Percentiles rank a stretch among this genome's conserved stretches.
Evolutionary conservation across 2,888 invertebrate species (phyloP).

Genomic region (Andrena praecox): DNA sequence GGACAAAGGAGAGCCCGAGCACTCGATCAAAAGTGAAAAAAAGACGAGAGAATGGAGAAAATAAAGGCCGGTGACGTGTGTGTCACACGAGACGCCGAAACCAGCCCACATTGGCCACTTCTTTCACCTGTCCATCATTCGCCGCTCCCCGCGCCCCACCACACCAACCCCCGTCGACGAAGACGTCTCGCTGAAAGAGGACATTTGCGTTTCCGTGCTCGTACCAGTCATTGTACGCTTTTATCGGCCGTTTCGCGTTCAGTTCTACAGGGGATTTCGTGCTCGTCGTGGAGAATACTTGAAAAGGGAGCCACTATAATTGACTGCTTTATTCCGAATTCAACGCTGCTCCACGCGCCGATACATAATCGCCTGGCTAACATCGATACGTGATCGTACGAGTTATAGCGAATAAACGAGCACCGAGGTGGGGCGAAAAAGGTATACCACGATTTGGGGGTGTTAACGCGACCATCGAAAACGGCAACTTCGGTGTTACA

Average conservation of each 20-base stretch:
- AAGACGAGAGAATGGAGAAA: slow-evolving; percentile 76
- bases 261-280: slow-evolving; percentile 59
- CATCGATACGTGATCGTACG: slow-evolving; percentile 27
- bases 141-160: slow-evolving; percentile 43
- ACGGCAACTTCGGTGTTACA: no score
- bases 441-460: no score
- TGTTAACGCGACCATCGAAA: no score
- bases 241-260: slow-evolving; percentile 69
- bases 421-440: no score
- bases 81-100: slow-evolving; percentile 84
- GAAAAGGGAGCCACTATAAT: slow-evolving; percentile 58
- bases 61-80: slow-evolving; percentile 80
- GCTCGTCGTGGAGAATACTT: slow-evolving; percentile 63
- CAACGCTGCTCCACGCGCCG: slow-evolving; percentile 23
- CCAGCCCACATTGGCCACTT: slow-evolving; percentile 85
- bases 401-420: slow-evolving; percentile 9
- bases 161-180: slow-evolving; percentile 64
- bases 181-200: slow-evolving; percentile 78
- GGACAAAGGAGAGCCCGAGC: slow-evolving; percentile 55
- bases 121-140: slow-evolving; percentile 84
- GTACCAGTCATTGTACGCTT: slow-evolving; percentile 74
- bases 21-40: slow-evolving; percentile 60
- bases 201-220: slow-evolving; percentile 76
- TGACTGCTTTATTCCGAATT: slow-evolving; percentile 59
- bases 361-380: slow-evolving; percentile 31